Evolutionary conservation across 2,113 vertebrate species (phyloP).

Genomic region (Speoplatyrhinus poulsoni): DNA sequence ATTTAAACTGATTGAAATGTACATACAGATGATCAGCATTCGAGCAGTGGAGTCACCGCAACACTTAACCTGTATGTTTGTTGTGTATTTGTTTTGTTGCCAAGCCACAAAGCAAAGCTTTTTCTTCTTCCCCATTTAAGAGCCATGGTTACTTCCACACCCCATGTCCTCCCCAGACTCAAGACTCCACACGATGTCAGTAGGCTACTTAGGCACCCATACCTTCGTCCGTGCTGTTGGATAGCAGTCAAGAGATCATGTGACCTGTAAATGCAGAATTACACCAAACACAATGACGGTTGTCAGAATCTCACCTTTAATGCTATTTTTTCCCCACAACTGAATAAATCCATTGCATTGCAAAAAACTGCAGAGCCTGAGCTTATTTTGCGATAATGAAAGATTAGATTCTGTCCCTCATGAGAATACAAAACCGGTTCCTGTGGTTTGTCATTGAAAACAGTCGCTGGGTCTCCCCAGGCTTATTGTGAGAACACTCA

Average conservation of each 20-base stretch:
- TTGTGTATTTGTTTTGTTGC: slow-evolving; percentile 19
- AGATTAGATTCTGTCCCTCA: neutral
- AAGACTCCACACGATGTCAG: slow-evolving; percentile 28
- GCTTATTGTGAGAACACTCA: slow-evolving; percentile 35
- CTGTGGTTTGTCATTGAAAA: neutral
- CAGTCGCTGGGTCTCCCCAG: slow-evolving; percentile 5
- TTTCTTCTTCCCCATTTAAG: neutral
- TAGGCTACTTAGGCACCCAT: slow-evolving; percentile 1
- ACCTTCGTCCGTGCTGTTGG: neutral
- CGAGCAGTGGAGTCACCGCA: neutral
- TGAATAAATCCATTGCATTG: too few relatives aligned
- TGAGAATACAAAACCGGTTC: slow-evolving; percentile 8
- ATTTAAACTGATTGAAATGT: too few relatives aligned
- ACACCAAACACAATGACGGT: neutral
- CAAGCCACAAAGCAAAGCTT: slow-evolving; percentile 34
- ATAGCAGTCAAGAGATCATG: neutral
- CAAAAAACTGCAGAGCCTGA: neutral
- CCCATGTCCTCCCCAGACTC: slow-evolving; percentile 33
- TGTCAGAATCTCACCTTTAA: neutral
- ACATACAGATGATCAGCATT: neutral
- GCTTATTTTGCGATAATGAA: neutral
- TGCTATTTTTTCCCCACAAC: too few relatives aligned
- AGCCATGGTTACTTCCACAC: slow-evolving; percentile 17
- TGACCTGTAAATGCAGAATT: neutral
- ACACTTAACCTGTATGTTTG: slow-evolving; percentile 23